Base-by-base conservation (phyloP, 1,140 invertebrate species). In the Protaetia brevitarsis region DNA sequence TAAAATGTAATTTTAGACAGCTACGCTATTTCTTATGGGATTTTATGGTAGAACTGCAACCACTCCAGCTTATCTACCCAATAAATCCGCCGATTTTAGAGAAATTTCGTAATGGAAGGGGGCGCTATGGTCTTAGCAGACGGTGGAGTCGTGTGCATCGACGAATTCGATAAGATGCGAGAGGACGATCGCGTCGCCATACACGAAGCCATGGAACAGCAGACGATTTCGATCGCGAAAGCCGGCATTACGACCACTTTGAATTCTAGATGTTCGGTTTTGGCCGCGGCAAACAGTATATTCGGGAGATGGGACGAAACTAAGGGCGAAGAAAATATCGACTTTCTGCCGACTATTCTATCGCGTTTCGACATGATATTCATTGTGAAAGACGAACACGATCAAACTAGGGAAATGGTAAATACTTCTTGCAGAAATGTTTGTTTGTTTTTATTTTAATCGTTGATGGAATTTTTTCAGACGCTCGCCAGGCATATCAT, bases 341-440 rank as follows among this genome's bases (percentile, higher is more conserved):
- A 99, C 79, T 99, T 99, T 76, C 98, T 99, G 95, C 98, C 98
- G 0, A 99, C 98, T 0, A 99, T 99, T 80, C 83, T 99, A n/a
- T 99, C 98, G 0, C 88, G 98, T 79, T 99, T 99, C 78, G 98
- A 99, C 79, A 99, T 97, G 94, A 99, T 99, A 71, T 99, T 98
- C 77, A 96, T 99, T 74, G 93, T 99, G 0, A 99, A 99, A 80
- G 98, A 99, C 83, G 92, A 96, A 72, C 96, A 99, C 75, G 88
- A 97, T 77, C 87, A 95, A 79, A 77, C 81, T 0, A 85, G 92
- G 70, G 98, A 99, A 82, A 92, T 90, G 71, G 91, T 94, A 74
- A 82, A 23, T 63, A 21, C 10, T 2, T 45, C 7, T 3, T 60
- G 6, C n/a, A 60, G 27, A 28, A 28, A 29, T 3, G 16, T n/a